Evolutionary conservation across 2,797 vertebrate genomes (phyloP).

Genomic region (Poeciliopsis turneri): DNA sequence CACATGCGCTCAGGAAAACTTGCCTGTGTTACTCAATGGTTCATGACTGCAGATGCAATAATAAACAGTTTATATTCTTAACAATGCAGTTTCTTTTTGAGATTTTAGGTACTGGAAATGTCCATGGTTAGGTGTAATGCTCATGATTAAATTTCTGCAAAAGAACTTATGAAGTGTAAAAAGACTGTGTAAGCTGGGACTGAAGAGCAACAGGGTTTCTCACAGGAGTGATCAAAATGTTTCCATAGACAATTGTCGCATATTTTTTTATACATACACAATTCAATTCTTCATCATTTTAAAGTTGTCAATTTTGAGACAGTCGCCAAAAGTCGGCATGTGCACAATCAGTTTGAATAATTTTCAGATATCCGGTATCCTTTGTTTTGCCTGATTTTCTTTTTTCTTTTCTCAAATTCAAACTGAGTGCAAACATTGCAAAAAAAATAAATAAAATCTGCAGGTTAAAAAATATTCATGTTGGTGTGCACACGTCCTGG

Average conservation of each 20-base stretch:
- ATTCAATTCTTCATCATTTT: not conserved
- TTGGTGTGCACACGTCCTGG: not conserved
- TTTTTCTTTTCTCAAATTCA: not conserved
- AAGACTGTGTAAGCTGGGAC: not conserved
- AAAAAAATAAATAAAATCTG: not conserved
- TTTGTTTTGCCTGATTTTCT: not conserved
- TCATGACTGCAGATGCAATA: not conserved
- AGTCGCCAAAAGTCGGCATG: not conserved
- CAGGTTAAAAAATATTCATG: not conserved
- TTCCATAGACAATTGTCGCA: not conserved
- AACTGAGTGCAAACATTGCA: not conserved
- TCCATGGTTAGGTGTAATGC: not conserved
- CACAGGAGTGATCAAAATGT: not conserved
- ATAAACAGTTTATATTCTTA: not conserved
- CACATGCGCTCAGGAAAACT: not conserved
- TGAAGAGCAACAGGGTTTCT: not conserved
- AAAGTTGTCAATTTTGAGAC: not conserved
- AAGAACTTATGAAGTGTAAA: not conserved
- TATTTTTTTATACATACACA: not conserved
- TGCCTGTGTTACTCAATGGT: not conserved
- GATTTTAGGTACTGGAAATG: not conserved
- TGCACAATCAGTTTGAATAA: not conserved
- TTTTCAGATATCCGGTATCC: not conserved
- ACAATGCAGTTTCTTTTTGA: not conserved
- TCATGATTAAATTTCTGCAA: not conserved